These are phyloP conservation scores for Isotomurus palustris DNA, from an alignment of 2,888 invertebrate genomes.

Conservation along the genomic window DNA sequence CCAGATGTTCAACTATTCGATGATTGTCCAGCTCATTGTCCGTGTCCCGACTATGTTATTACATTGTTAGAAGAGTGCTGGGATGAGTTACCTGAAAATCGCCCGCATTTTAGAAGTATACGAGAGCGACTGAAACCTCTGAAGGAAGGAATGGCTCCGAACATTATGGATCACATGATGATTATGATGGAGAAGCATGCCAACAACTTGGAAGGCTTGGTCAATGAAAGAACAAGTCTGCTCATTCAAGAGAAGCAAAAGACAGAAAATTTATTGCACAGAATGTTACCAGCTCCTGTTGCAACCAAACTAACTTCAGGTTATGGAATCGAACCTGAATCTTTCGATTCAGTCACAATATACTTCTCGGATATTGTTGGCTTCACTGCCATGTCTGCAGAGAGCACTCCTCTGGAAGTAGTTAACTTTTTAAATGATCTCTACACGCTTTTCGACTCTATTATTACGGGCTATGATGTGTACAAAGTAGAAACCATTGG, in stretches of 20 bases:
- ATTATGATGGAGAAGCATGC: constrained; percentile 97
- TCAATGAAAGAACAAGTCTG: constrained; percentile 82
- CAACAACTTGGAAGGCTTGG: constrained; percentile 89
- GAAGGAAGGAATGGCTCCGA: constrained; percentile 86
- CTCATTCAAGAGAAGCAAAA: constrained; percentile 88
- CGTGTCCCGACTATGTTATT: constrained; percentile 67
- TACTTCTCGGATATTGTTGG: constrained; percentile 98
- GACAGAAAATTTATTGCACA: constrained; percentile 84
- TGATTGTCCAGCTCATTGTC: constrained; percentile 64
- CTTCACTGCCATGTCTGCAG: constrained; percentile 91
- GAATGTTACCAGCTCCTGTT: constrained; percentile 90
- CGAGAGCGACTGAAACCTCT: constrained; percentile 73
- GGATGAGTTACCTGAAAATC: constrained; percentile 73
- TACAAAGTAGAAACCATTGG: constrained; percentile 97
- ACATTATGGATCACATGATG: constrained; percentile 97
- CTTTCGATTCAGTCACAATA: constrained; percentile 88
- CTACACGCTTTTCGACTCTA: constrained; percentile 93
- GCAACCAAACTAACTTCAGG: constrained; percentile 82
- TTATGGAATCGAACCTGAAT: constrained; percentile 85
- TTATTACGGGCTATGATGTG: constrained; percentile 94
- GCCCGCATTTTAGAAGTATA: constrained; percentile 74
- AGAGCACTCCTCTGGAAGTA: constrained; percentile 84
- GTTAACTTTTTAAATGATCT: constrained; percentile 96
- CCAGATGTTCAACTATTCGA: constrained; percentile 70
- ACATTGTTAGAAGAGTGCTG: constrained; percentile 74